These are phyloP conservation scores for Stegastes partitus DNA, from an alignment of 2,113 vertebrate genomes.

Conservation along the genomic window DNA sequence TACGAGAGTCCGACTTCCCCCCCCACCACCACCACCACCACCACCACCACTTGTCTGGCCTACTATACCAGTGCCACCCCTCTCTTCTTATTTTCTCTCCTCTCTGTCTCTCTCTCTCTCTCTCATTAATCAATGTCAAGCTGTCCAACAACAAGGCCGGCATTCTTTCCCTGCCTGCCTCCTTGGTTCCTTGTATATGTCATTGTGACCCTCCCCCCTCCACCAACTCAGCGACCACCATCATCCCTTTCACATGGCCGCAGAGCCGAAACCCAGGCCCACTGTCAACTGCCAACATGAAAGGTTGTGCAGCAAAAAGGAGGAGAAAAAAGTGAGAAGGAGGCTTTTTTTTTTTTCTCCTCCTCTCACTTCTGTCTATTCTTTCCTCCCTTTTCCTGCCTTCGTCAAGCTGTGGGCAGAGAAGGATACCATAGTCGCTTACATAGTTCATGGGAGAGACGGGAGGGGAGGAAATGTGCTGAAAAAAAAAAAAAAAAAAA, in stretches of 20 bases:
- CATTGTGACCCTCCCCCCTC: slow-evolving; percentile 88
- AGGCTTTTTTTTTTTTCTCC: slow-evolving; percentile 79
- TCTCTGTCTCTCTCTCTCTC: slow-evolving; percentile 65
- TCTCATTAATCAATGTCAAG: slow-evolving; percentile 85
- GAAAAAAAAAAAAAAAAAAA: slow-evolving; percentile 45
- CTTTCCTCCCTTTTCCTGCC: slow-evolving; percentile 59
- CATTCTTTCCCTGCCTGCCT: slow-evolving; percentile 82
- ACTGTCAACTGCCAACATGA: slow-evolving; percentile 86
- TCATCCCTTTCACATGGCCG: slow-evolving; percentile 92
- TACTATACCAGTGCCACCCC: slow-evolving; percentile 72
- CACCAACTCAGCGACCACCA: slow-evolving; percentile 89
- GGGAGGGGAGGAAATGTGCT: slow-evolving; percentile 87
- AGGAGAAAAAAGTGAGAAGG: slow-evolving; percentile 85
- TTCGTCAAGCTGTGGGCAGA: slow-evolving; percentile 24
- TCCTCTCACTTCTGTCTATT: slow-evolving; percentile 71
- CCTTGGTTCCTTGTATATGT: slow-evolving; percentile 71
- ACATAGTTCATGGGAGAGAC: slow-evolving; percentile 95
- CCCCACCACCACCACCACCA: too few species aligned
- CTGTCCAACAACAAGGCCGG: slow-evolving; percentile 78
- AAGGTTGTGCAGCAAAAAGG: slow-evolving; percentile 86
- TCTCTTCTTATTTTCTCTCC: slow-evolving; percentile 75
- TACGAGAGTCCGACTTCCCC: slow-evolving; percentile 47
- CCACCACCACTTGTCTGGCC: slow-evolving; percentile 34
- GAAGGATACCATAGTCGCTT: slow-evolving; percentile 88
- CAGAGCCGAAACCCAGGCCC: slow-evolving; percentile 85